Percentiles rank a stretch among this genome's conserved stretches.
Conservation (phyloP, 64 coral and sea anemone genomes). For the Acropora tenuis region DNA sequence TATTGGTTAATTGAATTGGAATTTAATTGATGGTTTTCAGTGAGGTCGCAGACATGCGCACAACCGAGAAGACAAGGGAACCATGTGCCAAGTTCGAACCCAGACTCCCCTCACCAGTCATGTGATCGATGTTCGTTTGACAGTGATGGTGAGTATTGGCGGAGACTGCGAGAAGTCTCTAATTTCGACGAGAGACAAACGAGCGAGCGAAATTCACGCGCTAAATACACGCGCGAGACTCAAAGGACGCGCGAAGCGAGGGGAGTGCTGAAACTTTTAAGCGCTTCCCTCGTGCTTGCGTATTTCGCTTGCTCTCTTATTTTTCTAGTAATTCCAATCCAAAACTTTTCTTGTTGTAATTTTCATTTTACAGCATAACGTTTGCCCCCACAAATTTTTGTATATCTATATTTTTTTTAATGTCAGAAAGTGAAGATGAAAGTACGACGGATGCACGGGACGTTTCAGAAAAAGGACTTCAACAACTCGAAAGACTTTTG, state of each 20-base stretch:
- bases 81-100: slow-evolving; percentile 69
- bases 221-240: too few relatives aligned
- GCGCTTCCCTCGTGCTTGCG: too few relatives aligned
- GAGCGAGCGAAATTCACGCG: too few relatives aligned
- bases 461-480: slow-evolving; percentile 66
- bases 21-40: neutral
- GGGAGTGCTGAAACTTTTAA: too few relatives aligned
- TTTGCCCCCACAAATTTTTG: neutral
- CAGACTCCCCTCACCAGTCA: slow-evolving; percentile 57
- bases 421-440: slow-evolving; percentile 45
- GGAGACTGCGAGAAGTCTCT: neutral
- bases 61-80: neutral
- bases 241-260: too few relatives aligned
- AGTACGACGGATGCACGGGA: slow-evolving; percentile 20
- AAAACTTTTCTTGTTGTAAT: neutral
- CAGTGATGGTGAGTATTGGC: slow-evolving; percentile 66
- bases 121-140: slow-evolving; percentile 61
- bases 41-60: neutral
- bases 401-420: neutral
- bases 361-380: neutral
- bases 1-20: neutral
- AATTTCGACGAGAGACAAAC: neutral
- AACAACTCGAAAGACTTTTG: slow-evolving; percentile 75
- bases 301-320: too few relatives aligned
- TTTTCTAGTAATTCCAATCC: too few relatives aligned